Evolutionary conservation across 2,113 vertebrate genomes (phyloP).

Genomic region (Chitala chitala): DNA sequence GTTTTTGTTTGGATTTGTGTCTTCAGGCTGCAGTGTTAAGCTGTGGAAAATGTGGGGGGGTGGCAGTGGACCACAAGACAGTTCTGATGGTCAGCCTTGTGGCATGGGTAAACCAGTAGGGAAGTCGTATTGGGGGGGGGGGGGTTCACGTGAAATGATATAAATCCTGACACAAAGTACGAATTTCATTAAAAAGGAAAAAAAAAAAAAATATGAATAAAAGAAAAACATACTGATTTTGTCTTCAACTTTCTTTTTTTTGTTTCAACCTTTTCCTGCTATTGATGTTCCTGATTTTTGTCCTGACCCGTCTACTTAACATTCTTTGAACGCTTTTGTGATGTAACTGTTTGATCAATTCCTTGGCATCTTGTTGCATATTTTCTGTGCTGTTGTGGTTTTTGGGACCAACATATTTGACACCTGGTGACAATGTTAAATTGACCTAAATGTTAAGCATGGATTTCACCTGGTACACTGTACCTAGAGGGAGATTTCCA

Average conservation of each 20-base stretch:
- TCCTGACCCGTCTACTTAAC: not conserved
- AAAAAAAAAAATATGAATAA: constrained; percentile 42
- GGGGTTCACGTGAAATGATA: constrained; percentile 36
- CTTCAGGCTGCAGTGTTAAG: constrained; percentile 19
- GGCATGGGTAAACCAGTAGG: constrained; percentile 16
- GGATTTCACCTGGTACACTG: too few relatives aligned
- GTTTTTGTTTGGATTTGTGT: constrained; percentile 22
- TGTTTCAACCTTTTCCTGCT: too few relatives aligned
- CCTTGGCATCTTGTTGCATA: too few relatives aligned
- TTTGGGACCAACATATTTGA: too few relatives aligned
- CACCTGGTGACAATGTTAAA: too few relatives aligned
- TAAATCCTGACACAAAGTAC: constrained; percentile 39
- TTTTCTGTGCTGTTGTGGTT: too few relatives aligned
- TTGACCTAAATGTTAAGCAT: too few relatives aligned
- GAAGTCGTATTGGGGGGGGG: constrained; percentile 30
- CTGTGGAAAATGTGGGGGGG: constrained; percentile 1
- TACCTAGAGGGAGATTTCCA: too few relatives aligned
- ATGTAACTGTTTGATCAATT: too few relatives aligned
- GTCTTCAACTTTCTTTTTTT: constrained; percentile 18
- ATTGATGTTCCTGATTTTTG: not conserved
- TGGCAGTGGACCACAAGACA: not conserved
- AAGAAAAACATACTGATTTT: constrained; percentile 30
- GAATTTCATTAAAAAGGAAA: constrained; percentile 37
- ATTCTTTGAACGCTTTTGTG: not conserved
- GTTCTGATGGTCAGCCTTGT: constrained; percentile 11